Evolutionary conservation across 2,797 vertebrate genomes (phyloP).

Genomic region (Diceros bicornis): DNA sequence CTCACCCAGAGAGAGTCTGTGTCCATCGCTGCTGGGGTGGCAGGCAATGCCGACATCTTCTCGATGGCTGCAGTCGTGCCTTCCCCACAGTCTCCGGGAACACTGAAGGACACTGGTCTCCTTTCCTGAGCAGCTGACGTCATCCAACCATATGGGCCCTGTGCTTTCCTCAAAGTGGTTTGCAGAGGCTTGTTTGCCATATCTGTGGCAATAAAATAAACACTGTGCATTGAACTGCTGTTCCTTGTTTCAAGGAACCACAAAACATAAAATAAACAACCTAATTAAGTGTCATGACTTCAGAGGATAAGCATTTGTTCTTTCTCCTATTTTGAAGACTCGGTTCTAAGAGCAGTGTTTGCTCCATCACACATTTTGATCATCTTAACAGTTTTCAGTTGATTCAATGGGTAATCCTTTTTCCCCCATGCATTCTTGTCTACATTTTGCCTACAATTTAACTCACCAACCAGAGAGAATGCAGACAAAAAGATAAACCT

Average conservation of each 20-base stretch:
- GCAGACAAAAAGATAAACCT: background rate
- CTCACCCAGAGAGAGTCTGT: slow-evolving; percentile 91
- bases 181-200: slow-evolving; percentile 89
- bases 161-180: slow-evolving; percentile 88
- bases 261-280: background rate
- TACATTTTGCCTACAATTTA: background rate
- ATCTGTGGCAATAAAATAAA: slow-evolving; percentile 86
- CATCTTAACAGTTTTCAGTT: background rate
- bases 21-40: slow-evolving; percentile 88
- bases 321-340: background rate
- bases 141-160: slow-evolving; percentile 95
- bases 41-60: slow-evolving; percentile 95
- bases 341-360: background rate
- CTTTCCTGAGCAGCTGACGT: slow-evolving; percentile 95
- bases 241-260: background rate
- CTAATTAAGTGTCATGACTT: background rate
- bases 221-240: background rate
- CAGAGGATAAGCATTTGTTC: background rate
- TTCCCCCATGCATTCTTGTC: background rate
- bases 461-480: background rate
- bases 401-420: background rate
- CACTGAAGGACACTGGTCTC: slow-evolving; percentile 94
- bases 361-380: background rate
- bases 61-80: slow-evolving; percentile 94
- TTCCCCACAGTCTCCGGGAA: slow-evolving; percentile 93